Evolutionary conservation across 2,888 invertebrate species (phyloP).

Genomic region (Noctua fimbriata): DNA sequence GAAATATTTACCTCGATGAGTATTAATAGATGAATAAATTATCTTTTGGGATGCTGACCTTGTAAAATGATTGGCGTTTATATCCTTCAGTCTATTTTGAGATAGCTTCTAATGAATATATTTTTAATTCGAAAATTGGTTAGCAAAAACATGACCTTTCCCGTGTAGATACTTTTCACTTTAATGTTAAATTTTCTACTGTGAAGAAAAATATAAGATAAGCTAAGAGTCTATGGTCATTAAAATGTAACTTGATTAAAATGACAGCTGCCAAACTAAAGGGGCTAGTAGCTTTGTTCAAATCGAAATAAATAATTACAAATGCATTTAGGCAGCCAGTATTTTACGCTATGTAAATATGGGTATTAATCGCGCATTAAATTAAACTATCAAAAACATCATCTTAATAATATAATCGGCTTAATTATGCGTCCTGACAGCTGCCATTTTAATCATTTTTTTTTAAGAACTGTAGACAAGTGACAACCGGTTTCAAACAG

Average conservation of each 20-base stretch:
- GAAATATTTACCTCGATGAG: neutral
- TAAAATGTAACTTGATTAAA: neutral
- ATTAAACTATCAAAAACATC: neutral
- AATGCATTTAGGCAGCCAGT: neutral
- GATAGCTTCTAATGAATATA: neutral
- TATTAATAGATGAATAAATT: conserved; percentile 11
- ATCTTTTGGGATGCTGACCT: neutral
- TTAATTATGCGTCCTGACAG: neutral
- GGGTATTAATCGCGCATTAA: no score
- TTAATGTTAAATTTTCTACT: neutral
- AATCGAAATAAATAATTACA: neutral
- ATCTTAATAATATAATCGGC: neutral
- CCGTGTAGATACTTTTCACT: neutral
- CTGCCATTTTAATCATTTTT: neutral
- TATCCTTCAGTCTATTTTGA: conserved; percentile 6
- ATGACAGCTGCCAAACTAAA: neutral
- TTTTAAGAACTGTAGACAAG: neutral
- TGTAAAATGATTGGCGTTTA: neutral
- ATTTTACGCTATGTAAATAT: neutral
- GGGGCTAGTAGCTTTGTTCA: neutral
- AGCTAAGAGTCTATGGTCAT: neutral
- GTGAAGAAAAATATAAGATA: neutral
- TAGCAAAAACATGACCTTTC: neutral
- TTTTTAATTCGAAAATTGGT: neutral
- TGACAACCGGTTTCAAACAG: neutral